phyloP scores from a whole-genome alignment of 2,888 invertebrate species.

The Entomobrya multifasciata region DNA sequence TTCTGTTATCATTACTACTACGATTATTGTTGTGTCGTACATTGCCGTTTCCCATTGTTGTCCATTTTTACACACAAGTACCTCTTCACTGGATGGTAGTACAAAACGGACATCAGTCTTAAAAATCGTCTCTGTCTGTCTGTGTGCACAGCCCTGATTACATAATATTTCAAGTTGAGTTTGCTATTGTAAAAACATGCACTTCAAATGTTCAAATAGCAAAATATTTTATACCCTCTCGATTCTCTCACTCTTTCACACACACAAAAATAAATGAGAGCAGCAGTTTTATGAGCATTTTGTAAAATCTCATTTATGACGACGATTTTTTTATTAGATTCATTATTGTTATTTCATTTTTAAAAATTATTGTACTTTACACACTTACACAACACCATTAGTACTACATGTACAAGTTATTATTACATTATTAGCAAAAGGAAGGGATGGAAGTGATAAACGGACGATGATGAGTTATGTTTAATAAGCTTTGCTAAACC shows the following conservation, averaged over 20 bases:
- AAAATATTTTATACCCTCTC: constrained; percentile 33
- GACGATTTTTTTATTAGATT: constrained; percentile 20
- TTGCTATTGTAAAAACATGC: too few relatives aligned
- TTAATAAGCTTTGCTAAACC: too few relatives aligned
- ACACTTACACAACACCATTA: not conserved
- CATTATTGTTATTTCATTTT: constrained; percentile 43
- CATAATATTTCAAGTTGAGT: constrained; percentile 60
- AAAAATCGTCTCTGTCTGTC: not conserved
- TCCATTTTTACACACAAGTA: constrained; percentile 40
- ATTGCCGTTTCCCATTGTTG: constrained; percentile 51
- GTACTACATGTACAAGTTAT: constrained; percentile 25
- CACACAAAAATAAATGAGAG: constrained; percentile 33
- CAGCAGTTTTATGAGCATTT: constrained; percentile 46
- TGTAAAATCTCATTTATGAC: constrained; percentile 65
- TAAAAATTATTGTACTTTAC: constrained; percentile 4
- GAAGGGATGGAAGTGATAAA: constrained; percentile 71
- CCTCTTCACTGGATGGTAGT: too few relatives aligned
- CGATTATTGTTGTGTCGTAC: constrained; percentile 18
- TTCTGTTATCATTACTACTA: constrained; percentile 29
- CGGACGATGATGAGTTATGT: constrained; percentile 33
- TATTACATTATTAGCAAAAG: constrained; percentile 60
- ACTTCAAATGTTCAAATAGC: too few relatives aligned
- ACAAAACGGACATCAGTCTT: constrained; percentile 53
- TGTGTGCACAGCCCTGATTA: constrained; percentile 21
- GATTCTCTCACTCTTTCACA: constrained; percentile 16